These are phyloP conservation scores for Cavia aperea DNA, from an alignment of 2,113 vertebrate species.

Conservation along the genomic window DNA sequence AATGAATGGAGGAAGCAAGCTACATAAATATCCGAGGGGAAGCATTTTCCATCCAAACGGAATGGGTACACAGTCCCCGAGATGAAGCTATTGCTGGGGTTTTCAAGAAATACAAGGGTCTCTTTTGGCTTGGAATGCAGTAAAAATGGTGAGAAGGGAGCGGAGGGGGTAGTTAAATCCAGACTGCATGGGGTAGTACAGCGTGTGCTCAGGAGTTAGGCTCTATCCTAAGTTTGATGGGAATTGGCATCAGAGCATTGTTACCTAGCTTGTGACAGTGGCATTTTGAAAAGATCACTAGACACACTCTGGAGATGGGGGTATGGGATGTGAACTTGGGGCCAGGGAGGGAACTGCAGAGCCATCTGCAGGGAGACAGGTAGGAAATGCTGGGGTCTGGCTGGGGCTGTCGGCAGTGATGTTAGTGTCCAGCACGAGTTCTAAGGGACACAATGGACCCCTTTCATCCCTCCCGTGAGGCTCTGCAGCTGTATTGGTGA, in stretches of 20 bases:
- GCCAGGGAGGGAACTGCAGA: neutral
- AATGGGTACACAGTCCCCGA: neutral
- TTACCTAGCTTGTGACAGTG: neutral
- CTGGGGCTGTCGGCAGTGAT: neutral
- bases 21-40: neutral
- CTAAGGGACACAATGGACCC: conserved; percentile 42
- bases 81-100: neutral
- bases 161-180: neutral
- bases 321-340: neutral
- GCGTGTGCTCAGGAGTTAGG: neutral
- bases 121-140: neutral
- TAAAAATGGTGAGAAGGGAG: neutral
- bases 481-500: conserved; percentile 48
- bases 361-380: neutral
- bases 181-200: neutral
- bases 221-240: conserved; percentile 7
- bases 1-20: neutral
- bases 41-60: neutral
- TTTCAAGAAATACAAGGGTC: neutral
- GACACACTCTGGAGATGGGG: neutral
- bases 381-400: conserved; percentile 10
- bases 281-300: neutral
- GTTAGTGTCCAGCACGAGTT: neutral
- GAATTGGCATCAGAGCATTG: neutral
- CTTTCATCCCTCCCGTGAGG: conserved; percentile 30